phyloP scores from a whole-genome alignment of 64 coral and sea anemone species.

The Montipora sp. region DNA sequence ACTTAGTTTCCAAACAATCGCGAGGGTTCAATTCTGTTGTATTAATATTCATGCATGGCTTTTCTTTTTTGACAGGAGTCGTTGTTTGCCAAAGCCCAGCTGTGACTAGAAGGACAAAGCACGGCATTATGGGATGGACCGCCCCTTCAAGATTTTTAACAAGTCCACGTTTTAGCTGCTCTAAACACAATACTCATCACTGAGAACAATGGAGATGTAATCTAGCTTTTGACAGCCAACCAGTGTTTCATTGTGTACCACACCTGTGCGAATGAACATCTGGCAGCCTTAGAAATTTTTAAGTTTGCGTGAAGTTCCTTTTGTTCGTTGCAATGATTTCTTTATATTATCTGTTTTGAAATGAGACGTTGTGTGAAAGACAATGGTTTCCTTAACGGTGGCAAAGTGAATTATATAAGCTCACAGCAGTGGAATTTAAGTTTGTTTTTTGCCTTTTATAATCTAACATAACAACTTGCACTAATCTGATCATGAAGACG shows the following conservation, averaged over 20 bases:
- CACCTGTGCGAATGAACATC: constrained; percentile 44
- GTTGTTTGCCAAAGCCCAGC: constrained; percentile 56
- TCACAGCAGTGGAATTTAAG: constrained; percentile 17
- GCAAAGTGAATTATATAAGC: constrained; percentile 14
- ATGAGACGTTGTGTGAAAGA: constrained; percentile 6
- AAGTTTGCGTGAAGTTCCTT: constrained; percentile 54
- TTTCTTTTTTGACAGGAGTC: constrained; percentile 18
- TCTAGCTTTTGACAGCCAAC: constrained; percentile 48
- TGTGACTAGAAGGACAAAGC: constrained; percentile 31
- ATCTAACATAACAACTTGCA: neutral
- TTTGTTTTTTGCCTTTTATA: neutral
- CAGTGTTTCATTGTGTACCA: constrained; percentile 47
- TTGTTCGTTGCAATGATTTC: constrained; percentile 7
- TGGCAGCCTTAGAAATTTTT: constrained; percentile 39
- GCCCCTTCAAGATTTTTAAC: constrained; percentile 15
- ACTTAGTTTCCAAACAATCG: constrained; percentile 43
- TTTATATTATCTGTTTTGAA: constrained; percentile 6
- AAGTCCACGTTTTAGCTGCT: constrained; percentile 27
- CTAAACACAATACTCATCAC: constrained; percentile 26
- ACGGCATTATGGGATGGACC: constrained; percentile 42
- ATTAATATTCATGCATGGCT: constrained; percentile 34
- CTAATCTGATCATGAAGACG: constrained; percentile 1
- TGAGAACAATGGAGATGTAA: constrained; percentile 40
- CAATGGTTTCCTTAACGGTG: constrained; percentile 4
- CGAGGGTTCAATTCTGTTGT: constrained; percentile 21